Base-by-base conservation (phyloP, 2,888 invertebrate species). In the Chirona hameri region DNA sequence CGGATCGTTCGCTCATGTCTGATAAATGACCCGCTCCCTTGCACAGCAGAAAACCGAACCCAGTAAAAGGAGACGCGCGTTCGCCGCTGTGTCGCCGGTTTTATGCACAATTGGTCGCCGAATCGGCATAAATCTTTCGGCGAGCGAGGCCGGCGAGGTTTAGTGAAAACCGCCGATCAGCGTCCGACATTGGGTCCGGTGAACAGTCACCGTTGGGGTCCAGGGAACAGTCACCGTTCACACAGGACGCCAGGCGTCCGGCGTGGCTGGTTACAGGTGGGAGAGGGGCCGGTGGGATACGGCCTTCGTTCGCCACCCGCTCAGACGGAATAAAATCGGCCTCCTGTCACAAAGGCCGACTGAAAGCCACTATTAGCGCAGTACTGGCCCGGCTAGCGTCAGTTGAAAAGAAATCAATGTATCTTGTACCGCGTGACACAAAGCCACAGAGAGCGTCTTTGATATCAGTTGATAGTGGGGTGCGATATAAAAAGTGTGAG, bases 391-490 rank as follows among this genome's bases (percentile, higher is more conserved):
- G 21, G 39, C 21, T 39, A 39, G 39, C 18, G 7, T 31, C 21
- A 39, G 39, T 31, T 76, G 76, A 76, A 76, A 76, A 76, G 76
- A 76, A 69, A 39, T 39, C 76, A 39, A 76, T 76, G 76, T 39
- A 76, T 76, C 76, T 76, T 39, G 76, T 76, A 39, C 39, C 31
- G 18, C 21, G 39, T 39, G 18, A 2, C 24, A 76, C 76, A 76
- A 76, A 76, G 76, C 76, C 76, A 76, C 39, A 21, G 76, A 76
- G 76, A 76, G 76, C 76, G 76, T 31, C 76, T 39, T 76, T 76
- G 76, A 76, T 76, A 76, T 39, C 76, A 39, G 76, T 24, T n/a
- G 14, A 76, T 76, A 24, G 39, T 76, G 76, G 0, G 76, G 76
- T 29, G 15, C 21, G 76, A 4, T 76, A 76, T 76, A 76, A 76